Base-by-base conservation (phyloP, 2,888 invertebrate genomes). In the Lepetodrilus schrolli region DNA sequence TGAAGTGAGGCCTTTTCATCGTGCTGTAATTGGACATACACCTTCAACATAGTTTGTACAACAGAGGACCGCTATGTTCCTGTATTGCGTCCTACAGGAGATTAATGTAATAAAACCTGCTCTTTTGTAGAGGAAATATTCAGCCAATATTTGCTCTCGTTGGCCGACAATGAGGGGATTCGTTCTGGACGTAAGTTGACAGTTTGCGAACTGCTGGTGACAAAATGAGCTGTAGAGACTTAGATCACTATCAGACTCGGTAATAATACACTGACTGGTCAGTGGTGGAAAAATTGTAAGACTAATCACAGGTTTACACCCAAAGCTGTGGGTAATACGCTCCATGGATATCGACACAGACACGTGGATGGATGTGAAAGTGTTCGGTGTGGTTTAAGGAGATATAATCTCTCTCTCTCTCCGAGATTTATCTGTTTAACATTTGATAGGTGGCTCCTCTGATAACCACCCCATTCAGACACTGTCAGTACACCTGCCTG, bases 71-170 rank as follows among this genome's bases (percentile, higher is more conserved):
- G 30, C 34, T 30, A 58, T 17, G n/a, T 58, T 58, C 26, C 58
- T 30, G 30, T 30, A 34, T 58, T 30, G 17, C 30, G 26, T 58
- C 30, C 30, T 13, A 17, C 17, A 17, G 23, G 58, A n/a, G 58
- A 58, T 58, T 58, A 58, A 34, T 30, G 58, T 7, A 58, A 58
- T 58, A 23, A 58, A 58, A 58, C 26, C 58, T n/a, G n/a, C 13
- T 23, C 26, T 30, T n/a, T 58, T 58, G 34, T 58, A 34, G 58
- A 34, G 58, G 34, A 58, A 58, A 17, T 43, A 43, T 43, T 43
- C 43, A 43, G 17, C n/a, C 43, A 43, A 43, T 43, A 43, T 43
- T 43, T 43, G 8, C 43, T 43, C n/a, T 7, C 13, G 43, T 17
- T 13, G n/a, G 13, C 4, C 17, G 13, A 17, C 43, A 43, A 43